Base-by-base conservation (phyloP, 2,888 invertebrate species). In the Pheosia tremula region DNA sequence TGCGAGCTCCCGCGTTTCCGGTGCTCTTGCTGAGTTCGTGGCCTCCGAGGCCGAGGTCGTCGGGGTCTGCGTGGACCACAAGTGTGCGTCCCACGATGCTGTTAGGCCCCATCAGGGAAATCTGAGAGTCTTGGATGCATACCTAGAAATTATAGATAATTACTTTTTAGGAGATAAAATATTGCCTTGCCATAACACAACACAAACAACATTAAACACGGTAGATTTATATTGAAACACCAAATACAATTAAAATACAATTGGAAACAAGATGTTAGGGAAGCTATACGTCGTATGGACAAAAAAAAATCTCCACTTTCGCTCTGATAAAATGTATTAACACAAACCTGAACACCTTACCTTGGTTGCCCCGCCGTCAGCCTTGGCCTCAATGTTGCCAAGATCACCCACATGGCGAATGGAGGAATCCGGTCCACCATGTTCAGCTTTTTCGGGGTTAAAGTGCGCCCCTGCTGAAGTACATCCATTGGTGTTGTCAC, bases 391-490 rank as follows among this genome's bases (percentile, higher is more conserved):
- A 53, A 98, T 95, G 82, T 98, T 98, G 62, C 98, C 98, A 67
- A 99, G 94, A 86, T 99, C 99, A 0, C 99, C 99, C 56, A 97
- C 96, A 86, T 99, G 99, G 66, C 99, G 96, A 5, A 94, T 91
- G 0, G 80, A 80, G 64, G 97, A 95, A 38, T 87, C 89, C 0
- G 98, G 99, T 0, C 95, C 97, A 11, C 98, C 99, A 82, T 99
- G 99, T 0, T 96, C 97, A 77, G 95, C 95, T 74, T 95, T 95
- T 57, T 87, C 73, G 0, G 99, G 99, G 91, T 99, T 99, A 92
- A 97, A 99, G 91, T 99, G 99, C 0, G 97, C 94, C 0, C 99
- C 99, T 47, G 99, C 98, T 50, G 98, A 98, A n/a, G 96, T 97
- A 89, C 99, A 99, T 0, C 98, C 98, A 85, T 99, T 98, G 41